Evolutionary conservation across 23 tunicate genomes (phyloP).

Genomic region (Corella eumyota): DNA sequence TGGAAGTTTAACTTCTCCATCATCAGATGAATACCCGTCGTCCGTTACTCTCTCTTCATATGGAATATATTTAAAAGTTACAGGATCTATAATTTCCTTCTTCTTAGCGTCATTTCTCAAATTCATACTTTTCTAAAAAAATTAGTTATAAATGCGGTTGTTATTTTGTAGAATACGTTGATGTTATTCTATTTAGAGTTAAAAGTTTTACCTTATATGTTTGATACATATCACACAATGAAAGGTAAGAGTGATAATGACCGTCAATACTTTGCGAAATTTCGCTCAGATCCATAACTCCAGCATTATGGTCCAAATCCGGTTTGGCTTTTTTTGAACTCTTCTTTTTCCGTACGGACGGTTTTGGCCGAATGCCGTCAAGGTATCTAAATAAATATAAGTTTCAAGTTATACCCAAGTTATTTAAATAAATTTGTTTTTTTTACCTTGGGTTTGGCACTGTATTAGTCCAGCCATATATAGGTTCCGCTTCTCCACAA

Average conservation of each 20-base stretch:
- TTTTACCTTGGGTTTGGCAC: conserved; percentile 62
- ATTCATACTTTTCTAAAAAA: conserved; percentile 36
- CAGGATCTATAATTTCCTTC: conserved; percentile 48
- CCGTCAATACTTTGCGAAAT: conserved; percentile 39
- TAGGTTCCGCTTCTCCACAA: conserved; percentile 53
- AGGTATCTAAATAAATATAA: not conserved
- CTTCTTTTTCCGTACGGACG: conserved; percentile 10
- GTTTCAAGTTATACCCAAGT: not conserved
- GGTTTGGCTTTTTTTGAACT: conserved; percentile 3
- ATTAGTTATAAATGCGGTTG: too few species aligned
- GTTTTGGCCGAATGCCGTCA: conserved; percentile 19
- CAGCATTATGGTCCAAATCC: conserved; percentile 1
- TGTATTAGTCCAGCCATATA: conserved; percentile 69
- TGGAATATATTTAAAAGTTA: conserved; percentile 66
- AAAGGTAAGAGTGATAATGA: conserved; percentile 53
- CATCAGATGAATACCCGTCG: conserved; percentile 6
- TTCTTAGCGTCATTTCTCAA: conserved; percentile 7
- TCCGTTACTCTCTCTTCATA: conserved; percentile 45
- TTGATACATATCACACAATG: conserved; percentile 67
- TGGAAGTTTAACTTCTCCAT: conserved; percentile 42
- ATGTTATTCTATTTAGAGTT: too few species aligned
- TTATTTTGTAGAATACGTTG: too few species aligned
- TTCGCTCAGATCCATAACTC: conserved; percentile 8
- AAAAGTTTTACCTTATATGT: conserved; percentile 76
- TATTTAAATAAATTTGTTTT: not conserved